Conservation (phyloP, 2,113 vertebrate species). For the Engystomops pustulosus region DNA sequence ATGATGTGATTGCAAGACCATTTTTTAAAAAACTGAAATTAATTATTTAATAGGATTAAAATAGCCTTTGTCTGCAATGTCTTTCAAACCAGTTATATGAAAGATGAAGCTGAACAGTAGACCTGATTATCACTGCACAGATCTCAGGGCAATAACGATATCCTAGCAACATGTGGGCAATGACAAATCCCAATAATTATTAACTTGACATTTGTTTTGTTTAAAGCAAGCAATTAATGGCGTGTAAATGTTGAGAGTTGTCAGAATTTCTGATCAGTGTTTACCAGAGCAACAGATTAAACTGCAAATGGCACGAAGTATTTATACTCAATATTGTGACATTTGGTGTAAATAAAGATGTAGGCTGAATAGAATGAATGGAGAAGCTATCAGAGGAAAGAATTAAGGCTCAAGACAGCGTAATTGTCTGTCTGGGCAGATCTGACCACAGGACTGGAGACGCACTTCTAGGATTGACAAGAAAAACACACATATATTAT, state of each 20-base stretch:
- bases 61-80: not conserved
- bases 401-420: not conserved
- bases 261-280: not conserved
- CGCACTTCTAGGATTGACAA: not conserved
- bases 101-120: not conserved
- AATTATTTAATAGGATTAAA: too few relatives aligned
- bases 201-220: not conserved
- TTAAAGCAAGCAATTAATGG: not conserved
- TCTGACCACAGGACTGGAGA: not conserved
- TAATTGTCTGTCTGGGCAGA: not conserved
- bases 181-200: not conserved
- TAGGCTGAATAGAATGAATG: not conserved
- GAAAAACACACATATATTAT: not conserved
- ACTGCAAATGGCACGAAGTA: not conserved
- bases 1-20: too few relatives aligned
- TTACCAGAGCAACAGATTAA: conserved; percentile 5
- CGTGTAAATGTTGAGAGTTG: not conserved
- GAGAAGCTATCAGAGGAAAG: conserved; percentile 7
- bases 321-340: conserved; percentile 5
- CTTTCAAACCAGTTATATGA: not conserved
- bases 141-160: not conserved
- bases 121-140: not conserved
- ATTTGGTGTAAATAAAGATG: not conserved
- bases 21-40: too few relatives aligned
- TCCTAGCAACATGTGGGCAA: not conserved